Conservation (phyloP, 2,888 invertebrate genomes). For the Poecilus cupreus region DNA sequence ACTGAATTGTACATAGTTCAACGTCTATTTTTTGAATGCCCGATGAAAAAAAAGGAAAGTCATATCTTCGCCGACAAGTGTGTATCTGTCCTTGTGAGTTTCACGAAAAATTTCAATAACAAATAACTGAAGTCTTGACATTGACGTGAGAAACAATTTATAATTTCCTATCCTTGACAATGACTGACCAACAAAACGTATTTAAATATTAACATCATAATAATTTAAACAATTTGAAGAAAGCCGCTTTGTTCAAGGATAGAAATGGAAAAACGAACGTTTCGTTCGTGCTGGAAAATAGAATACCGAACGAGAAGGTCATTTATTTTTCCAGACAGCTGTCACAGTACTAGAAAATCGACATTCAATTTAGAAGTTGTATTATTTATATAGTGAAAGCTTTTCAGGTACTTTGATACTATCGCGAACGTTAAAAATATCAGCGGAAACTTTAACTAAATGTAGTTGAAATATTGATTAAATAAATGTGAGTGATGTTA, state of each 20-base stretch:
- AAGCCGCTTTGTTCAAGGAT: slow-evolving; percentile 20
- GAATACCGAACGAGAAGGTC: slow-evolving; percentile 40
- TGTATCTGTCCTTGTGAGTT: no score
- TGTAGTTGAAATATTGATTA: slow-evolving; percentile 39
- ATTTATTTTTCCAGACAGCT: slow-evolving; percentile 55
- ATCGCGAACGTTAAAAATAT: slow-evolving; percentile 25
- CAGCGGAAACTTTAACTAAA: slow-evolving; percentile 19
- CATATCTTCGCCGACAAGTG: no score
- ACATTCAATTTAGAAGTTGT: slow-evolving; percentile 56
- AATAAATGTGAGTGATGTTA: slow-evolving; percentile 19
- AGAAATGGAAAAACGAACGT: slow-evolving; percentile 12
- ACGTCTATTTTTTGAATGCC: no score
- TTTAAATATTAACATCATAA: not conserved
- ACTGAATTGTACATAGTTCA: no score
- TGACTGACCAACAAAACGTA: not conserved
- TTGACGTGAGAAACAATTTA: not conserved
- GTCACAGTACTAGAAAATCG: slow-evolving; percentile 53
- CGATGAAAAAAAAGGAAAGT: no score
- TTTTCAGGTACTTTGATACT: slow-evolving; percentile 27
- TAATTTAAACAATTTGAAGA: slow-evolving; percentile 24
- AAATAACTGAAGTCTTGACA: not conserved
- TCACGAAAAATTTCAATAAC: no score
- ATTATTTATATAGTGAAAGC: slow-evolving; percentile 54
- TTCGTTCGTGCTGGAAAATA: slow-evolving; percentile 54
- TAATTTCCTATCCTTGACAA: not conserved